Base-by-base conservation (phyloP, 35 echinoderm and acorn worm genomes). In the Strongylocentrotus purpuratus region DNA sequence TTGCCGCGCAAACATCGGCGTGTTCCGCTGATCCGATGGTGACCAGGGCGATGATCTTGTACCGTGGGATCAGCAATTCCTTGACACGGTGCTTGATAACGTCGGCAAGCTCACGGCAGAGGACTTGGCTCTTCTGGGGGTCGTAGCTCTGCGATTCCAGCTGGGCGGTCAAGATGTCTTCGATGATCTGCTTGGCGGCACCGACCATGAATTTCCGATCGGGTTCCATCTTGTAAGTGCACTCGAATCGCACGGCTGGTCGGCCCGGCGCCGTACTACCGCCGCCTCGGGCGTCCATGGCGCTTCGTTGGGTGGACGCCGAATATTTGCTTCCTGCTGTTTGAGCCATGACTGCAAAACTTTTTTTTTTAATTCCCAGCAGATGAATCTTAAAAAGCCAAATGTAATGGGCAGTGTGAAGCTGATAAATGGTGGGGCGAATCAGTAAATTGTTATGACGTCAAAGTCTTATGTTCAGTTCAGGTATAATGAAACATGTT, bases 151-250 rank as follows among this genome's bases (percentile, higher is more conserved):
- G 86, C 28, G 94, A 94, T 31, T 96, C 87, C 32, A 98, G 87
- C 95, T 96, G 61, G 31, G 94, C 41, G 35, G 96, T 52, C 59
- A 99, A 70, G 10, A 99, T 92, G 86, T 97, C 98, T 32, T 97
- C 95, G 31, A 99, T 94, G 46, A 98, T 95, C 52, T 93, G 94
- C 35, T 86, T 95, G 28, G 96, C 97, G 46, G 94, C 88, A 22
- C 95, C 41, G 7, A 95, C 94, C 46, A 95, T 88, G 52, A 99
- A 98, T 33, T 95, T 95, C 17, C 65, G 60, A 95, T 99, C 98
- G 0, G 98, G 98, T 85, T 96, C 95, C 98, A 99, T 99, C 70
- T 98, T 98, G 92, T 96, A 98, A 5, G 97, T 98, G 71, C 96
- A 97, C 87, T 99, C 98, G 48, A 95, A 97, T 14, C 96, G 95